Evolutionary conservation across 2,888 invertebrate genomes (phyloP), one percentile per base, ranked within the genome.

Genomic region (Nephrotoma appendiculata): DNA sequence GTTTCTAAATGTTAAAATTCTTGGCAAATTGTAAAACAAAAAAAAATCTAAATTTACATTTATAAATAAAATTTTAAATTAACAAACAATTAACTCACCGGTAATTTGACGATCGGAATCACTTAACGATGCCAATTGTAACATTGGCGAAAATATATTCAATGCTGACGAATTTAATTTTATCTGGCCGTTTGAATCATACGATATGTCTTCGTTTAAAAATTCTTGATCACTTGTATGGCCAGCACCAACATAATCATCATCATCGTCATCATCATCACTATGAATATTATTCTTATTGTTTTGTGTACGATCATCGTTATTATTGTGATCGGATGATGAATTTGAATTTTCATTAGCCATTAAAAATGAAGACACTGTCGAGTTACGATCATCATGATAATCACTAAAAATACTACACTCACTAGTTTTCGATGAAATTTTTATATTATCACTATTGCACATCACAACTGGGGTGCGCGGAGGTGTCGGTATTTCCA

Each of bases 71-170:
- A 86, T 52, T 31, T 41, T 41, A 86, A 85, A 84, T 84, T 52
- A 45, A 86, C 48, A 19, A 86, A 71, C 9, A 31, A 71, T 71
- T 71, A 71, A 88, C 88, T 88, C 84, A 89, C 89, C 88, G 71
- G 88, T 88, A 45, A 88, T 83, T 86, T 88, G 88, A 45, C 88
- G 88, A 71, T 89, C 89, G 44, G 89, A 88, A 83, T 85, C 87
- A 87, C 88, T 88, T 44, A 88, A 85, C 86, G 88, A 87, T 1
- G 87, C 88, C 87, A 89, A 88, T 84, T 89, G 88, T 85, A 88
- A 41, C 87, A 88, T 87, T 57, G 88, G 88, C 86, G 88, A 88
- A 85, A 88, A 88, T 45, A 88, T 41, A 86, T 42, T 84, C 84
- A 84, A 84, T 42, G 43, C 43, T 42, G 84, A 15, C 7, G 43